A percentile compares a stretch with the other conserved stretches of the same genome.
Conservation (phyloP, 2,797 vertebrate species). For the Epinephelus awoara region DNA sequence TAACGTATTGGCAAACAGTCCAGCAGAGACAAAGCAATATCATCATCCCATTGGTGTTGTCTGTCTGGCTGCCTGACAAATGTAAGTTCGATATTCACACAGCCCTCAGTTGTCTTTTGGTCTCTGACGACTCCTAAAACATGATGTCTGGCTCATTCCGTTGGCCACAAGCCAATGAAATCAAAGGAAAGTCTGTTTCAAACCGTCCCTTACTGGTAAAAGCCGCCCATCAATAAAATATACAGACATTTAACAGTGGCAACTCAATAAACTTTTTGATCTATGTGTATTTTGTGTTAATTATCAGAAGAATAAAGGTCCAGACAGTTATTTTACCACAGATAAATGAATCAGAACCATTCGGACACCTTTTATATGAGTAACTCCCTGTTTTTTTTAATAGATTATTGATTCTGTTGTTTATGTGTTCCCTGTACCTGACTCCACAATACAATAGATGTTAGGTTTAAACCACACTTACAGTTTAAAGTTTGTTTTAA, state of each 20-base stretch:
- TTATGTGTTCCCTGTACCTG: not conserved
- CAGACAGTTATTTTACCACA: not conserved
- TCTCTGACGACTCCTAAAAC: not conserved
- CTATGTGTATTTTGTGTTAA: not conserved
- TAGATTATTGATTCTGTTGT: not conserved
- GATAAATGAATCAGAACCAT: not conserved
- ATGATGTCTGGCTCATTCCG: not conserved
- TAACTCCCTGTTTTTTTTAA: no score
- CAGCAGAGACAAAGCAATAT: conserved; percentile 8
- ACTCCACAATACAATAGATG: not conserved
- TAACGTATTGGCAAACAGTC: not conserved
- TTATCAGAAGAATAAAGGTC: not conserved
- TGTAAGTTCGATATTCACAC: conserved; percentile 5
- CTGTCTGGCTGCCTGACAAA: not conserved
- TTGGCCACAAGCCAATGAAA: not conserved
- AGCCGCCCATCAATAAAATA: not conserved
- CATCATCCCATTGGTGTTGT: not conserved
- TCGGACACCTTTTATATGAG: not conserved
- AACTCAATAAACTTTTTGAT: not conserved
- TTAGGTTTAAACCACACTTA: not conserved
- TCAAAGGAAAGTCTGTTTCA: not conserved
- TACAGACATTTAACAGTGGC: not conserved
- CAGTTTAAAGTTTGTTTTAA: not conserved
- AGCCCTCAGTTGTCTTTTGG: not conserved
- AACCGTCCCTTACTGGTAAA: not conserved